These are phyloP conservation scores for Halictus rubicundus DNA, from an alignment of 1,140 invertebrate species.

Conservation along the genomic window DNA sequence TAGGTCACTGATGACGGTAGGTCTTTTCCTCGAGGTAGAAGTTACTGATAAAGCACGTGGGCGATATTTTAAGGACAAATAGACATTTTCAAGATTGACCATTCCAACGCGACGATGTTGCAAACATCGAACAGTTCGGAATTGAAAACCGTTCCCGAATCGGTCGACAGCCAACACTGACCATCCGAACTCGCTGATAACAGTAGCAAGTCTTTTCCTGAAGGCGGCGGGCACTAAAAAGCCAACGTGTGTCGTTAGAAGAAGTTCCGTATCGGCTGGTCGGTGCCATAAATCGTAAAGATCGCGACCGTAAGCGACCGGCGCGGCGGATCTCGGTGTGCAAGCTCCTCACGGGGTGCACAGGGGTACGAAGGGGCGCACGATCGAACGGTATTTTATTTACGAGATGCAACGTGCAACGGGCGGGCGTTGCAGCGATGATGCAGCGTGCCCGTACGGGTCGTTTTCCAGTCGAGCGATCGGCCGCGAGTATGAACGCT, in stretches of 20 bases:
- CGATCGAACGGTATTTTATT: conserved; percentile 65
- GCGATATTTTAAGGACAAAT: no score
- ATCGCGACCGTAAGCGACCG: conserved; percentile 27
- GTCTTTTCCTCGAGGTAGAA: no score
- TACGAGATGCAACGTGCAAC: conserved; percentile 59
- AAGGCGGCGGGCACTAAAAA: conserved; percentile 32
- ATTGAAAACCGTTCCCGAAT: no score
- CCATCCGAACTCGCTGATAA: not conserved
- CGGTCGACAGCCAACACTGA: no score
- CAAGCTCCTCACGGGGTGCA: no score
- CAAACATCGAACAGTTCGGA: no score
- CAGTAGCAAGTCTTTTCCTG: not conserved
- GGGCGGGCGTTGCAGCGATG: conserved; percentile 47
- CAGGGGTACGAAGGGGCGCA: conserved; percentile 4
- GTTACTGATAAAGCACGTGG: no score
- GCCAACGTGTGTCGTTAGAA: conserved; percentile 56
- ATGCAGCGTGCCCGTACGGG: conserved; percentile 56
- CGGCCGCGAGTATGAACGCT: conserved; percentile 61
- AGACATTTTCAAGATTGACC: no score
- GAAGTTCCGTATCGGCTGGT: conserved; percentile 28
- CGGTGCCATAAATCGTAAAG: conserved; percentile 47
- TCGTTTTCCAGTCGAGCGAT: conserved; percentile 72
- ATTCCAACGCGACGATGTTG: no score
- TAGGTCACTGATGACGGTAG: no score
- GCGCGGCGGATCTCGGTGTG: not conserved